phyloP scores from a whole-genome alignment of 2,888 invertebrate genomes.

The Diadegma fenestrale region DNA sequence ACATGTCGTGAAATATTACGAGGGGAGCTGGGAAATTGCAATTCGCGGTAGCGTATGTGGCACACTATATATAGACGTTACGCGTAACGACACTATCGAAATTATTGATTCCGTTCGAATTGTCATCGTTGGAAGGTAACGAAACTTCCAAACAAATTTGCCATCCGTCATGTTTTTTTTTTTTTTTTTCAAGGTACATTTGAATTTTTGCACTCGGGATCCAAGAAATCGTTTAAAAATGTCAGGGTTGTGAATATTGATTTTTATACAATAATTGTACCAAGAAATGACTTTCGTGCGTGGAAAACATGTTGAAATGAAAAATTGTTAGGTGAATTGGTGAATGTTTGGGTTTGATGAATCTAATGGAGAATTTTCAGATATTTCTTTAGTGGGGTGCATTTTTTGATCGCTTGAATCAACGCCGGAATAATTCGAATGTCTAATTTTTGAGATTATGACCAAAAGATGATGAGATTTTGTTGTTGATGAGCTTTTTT shows the following conservation, averaged over 20 bases:
- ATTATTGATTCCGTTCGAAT: slow-evolving; percentile 4
- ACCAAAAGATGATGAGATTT: neutral
- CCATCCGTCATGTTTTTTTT: neutral
- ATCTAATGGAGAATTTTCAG: neutral
- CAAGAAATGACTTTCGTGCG: neutral
- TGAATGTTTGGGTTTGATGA: neutral
- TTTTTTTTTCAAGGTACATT: neutral
- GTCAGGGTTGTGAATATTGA: neutral
- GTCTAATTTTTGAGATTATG: neutral
- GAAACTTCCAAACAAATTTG: neutral
- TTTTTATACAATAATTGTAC: neutral
- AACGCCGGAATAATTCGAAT: neutral
- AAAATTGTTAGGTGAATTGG: neutral
- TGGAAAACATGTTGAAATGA: neutral
- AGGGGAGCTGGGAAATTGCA: slow-evolving; percentile 40
- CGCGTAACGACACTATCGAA: slow-evolving; percentile 45
- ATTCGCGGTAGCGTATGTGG: slow-evolving; percentile 44
- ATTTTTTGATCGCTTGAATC: neutral
- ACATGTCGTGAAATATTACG: slow-evolving; percentile 42
- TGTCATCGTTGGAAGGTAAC: neutral
- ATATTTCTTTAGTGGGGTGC: neutral
- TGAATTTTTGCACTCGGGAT: neutral
- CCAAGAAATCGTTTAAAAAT: neutral
- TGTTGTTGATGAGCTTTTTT: neutral
- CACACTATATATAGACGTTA: slow-evolving; percentile 37